Percentiles rank a stretch among this genome's conserved stretches.
Conservation (phyloP, 2,113 vertebrate species). For the Elaphurus davidianus region DNA sequence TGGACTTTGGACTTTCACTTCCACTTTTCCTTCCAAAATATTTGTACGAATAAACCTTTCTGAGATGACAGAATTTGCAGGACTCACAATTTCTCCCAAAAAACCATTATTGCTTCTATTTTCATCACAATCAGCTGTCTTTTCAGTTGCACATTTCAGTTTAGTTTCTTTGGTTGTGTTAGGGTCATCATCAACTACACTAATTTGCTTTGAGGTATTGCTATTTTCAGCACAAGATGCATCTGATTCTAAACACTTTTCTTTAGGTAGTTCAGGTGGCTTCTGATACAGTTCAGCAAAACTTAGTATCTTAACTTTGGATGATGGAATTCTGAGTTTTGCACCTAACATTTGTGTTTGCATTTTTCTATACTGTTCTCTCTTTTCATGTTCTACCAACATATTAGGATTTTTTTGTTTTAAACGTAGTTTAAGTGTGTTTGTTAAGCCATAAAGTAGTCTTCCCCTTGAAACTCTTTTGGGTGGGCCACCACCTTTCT, state of each 20-base stretch:
- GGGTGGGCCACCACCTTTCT: conserved; percentile 9
- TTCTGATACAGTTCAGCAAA: conserved; percentile 22
- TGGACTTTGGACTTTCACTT: conserved; percentile 56
- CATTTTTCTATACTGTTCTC: conserved; percentile 77
- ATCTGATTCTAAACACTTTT: conserved; percentile 42
- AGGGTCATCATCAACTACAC: neutral
- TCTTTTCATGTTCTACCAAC: conserved; percentile 81
- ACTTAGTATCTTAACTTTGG: conserved; percentile 58
- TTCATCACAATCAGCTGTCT: fast-evolving
- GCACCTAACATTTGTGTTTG: conserved; percentile 61
- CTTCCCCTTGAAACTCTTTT: conserved; percentile 75
- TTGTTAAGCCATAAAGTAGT: conserved; percentile 88
- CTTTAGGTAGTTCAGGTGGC: conserved; percentile 18
- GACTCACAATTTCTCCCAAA: neutral
- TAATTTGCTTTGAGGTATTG: conserved; percentile 75
- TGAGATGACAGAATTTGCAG: neutral
- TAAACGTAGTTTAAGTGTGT: conserved; percentile 88
- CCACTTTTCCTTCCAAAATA: conserved; percentile 21
- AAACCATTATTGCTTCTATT: neutral
- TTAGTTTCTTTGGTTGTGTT: neutral
- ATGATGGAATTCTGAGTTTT: conserved; percentile 34
- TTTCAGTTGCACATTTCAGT: neutral
- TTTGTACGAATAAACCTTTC: neutral
- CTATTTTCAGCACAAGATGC: conserved; percentile 74
- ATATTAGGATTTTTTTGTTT: conserved; percentile 81